These are phyloP conservation scores for Zelleria hepariella DNA, from an alignment of 2,888 invertebrate species.

Conservation along the genomic window DNA sequence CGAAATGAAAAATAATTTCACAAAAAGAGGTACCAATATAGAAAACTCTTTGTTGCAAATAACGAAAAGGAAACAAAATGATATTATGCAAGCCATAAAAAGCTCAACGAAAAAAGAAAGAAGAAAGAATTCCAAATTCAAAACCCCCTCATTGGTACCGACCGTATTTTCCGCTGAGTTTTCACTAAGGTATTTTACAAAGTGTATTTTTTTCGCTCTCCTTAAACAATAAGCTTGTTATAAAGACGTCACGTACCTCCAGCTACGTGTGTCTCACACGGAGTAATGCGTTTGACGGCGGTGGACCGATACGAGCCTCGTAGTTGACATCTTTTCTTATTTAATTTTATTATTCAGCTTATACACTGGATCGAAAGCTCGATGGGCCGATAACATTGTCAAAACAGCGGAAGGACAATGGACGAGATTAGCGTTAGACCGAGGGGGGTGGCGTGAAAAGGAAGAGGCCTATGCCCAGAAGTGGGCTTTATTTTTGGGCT, in stretches of 20 bases:
- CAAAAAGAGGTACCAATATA: too few relatives aligned
- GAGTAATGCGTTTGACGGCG: slow-evolving; percentile 17
- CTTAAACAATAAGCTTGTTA: slow-evolving; percentile 30
- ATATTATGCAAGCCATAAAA: neutral
- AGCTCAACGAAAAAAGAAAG: neutral
- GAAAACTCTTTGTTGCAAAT: too few relatives aligned
- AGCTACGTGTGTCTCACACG: slow-evolving; percentile 25
- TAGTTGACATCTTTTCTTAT: too few relatives aligned
- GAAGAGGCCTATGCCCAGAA: too few relatives aligned
- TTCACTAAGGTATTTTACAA: slow-evolving; percentile 10
- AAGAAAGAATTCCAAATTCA: neutral
- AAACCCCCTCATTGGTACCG: neutral
- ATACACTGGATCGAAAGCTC: too few relatives aligned
- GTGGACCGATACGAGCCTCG: too few relatives aligned
- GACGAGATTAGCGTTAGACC: too few relatives aligned
- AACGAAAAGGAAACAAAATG: neutral
- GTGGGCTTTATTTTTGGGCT: too few relatives aligned
- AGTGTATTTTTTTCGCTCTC: slow-evolving; percentile 22
- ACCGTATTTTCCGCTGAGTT: slow-evolving; percentile 3
- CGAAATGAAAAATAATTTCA: neutral
- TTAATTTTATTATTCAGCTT: too few relatives aligned
- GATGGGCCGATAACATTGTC: too few relatives aligned
- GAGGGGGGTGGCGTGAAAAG: too few relatives aligned
- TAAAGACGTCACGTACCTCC: slow-evolving; percentile 27
- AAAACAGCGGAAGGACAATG: too few relatives aligned